Conservation (phyloP, 2,888 invertebrate genomes). For the Tetranychus truncatus region DNA sequence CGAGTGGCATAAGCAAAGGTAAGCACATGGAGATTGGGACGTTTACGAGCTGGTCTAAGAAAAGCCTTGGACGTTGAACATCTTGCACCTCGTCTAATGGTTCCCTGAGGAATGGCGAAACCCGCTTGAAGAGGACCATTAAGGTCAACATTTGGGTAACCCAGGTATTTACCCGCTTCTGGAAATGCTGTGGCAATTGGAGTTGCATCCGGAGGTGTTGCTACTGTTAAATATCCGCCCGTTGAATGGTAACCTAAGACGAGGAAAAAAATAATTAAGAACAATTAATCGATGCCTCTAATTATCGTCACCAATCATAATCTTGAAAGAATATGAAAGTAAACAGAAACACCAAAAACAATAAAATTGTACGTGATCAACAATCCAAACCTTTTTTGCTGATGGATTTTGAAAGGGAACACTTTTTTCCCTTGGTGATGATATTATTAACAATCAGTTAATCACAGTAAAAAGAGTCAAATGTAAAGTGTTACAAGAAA, state of each 20-base stretch:
- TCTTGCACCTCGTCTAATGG: constrained; percentile 61
- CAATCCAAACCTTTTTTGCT: constrained; percentile 28
- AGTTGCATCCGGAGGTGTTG: constrained; percentile 24
- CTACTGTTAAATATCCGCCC: constrained; percentile 26
- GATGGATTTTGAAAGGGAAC: not conserved
- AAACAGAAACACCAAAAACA: not conserved
- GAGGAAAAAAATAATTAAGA: not conserved
- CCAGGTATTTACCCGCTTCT: constrained; percentile 25
- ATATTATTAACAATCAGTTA: not conserved
- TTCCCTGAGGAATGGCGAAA: constrained; percentile 76
- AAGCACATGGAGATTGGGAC: constrained; percentile 64
- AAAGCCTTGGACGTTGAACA: constrained; percentile 79
- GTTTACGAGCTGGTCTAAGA: constrained; percentile 53
- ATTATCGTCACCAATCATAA: not conserved
- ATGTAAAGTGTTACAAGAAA: not conserved
- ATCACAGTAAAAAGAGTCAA: not conserved
- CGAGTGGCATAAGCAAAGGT: constrained; percentile 61
- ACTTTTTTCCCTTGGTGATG: not conserved
- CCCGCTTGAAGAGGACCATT: constrained; percentile 66
- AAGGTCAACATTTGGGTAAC: constrained; percentile 40
- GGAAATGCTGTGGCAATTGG: constrained; percentile 26
- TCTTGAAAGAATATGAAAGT: not conserved
- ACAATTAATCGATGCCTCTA: not conserved
- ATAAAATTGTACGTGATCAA: not conserved
- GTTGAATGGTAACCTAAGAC: constrained; percentile 24